Conservation (phyloP, 1,140 invertebrate species). For the Scaptomyza montana region DNA sequence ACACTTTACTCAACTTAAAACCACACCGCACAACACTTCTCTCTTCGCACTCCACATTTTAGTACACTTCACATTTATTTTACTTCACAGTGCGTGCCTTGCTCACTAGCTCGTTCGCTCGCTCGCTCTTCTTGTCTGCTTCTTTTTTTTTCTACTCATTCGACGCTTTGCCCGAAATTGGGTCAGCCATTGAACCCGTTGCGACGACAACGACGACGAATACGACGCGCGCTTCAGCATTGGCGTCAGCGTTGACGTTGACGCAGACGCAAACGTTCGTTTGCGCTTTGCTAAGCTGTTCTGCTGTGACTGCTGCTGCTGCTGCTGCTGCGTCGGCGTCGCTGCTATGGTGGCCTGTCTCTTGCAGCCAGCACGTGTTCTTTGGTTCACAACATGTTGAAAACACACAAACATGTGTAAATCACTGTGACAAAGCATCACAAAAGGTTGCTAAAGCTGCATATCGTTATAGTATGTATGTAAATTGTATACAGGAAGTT, state of each 20-base stretch:
- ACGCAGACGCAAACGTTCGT: not conserved
- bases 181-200: constrained; percentile 82
- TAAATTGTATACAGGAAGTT: no score
- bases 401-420: not conserved
- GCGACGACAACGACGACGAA: constrained; percentile 51
- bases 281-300: not conserved
- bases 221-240: constrained; percentile 18
- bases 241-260: constrained; percentile 15
- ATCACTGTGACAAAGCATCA: no score
- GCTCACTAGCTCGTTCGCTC: constrained; percentile 2
- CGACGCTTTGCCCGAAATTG: constrained; percentile 67
- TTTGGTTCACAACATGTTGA: constrained; percentile 43
- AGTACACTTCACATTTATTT: constrained; percentile 35
- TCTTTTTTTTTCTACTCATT: constrained; percentile 48
- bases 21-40: not conserved
- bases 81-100: constrained; percentile 40
- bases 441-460: no score
- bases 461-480: no score
- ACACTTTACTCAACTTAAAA: constrained; percentile 25
- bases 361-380: constrained; percentile 59
- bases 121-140: constrained; percentile 21
- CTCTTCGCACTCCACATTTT: constrained; percentile 5
- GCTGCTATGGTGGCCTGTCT: constrained; percentile 20
- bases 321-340: constrained; percentile 3
- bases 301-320: no score